Evolutionary conservation across 2,888 invertebrate species (phyloP).

Genomic region (Charanyca ferruginea): DNA sequence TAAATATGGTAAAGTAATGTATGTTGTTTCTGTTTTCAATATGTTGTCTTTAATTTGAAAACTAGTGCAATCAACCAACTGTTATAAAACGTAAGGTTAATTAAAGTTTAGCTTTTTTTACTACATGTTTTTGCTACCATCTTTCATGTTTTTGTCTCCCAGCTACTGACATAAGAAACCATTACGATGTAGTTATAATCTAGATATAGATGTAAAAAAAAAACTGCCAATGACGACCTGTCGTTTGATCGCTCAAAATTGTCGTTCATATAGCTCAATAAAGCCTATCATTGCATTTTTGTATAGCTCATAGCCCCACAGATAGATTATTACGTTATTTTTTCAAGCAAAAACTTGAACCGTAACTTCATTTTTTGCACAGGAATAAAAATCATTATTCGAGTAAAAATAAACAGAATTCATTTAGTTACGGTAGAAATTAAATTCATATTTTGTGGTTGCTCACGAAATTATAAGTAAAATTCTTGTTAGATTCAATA

Average conservation of each 20-base stretch:
- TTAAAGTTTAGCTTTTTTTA: conserved; percentile 12
- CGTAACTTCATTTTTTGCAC: conserved; percentile 32
- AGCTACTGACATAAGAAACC: conserved; percentile 9
- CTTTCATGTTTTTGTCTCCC: conserved; percentile 36
- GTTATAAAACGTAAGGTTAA: background rate
- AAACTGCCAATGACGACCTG: conserved; percentile 15
- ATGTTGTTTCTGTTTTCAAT: too few species aligned
- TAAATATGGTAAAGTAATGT: too few species aligned
- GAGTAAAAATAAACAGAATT: conserved; percentile 11
- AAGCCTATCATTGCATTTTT: conserved; percentile 47
- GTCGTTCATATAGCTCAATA: conserved; percentile 13
- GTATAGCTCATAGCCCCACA: conserved; percentile 21
- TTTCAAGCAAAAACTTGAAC: conserved; percentile 43
- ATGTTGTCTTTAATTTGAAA: too few species aligned
- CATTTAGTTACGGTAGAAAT: conserved; percentile 19
- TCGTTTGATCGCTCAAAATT: too few species aligned
- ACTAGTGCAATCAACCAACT: background rate
- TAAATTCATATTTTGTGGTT: conserved; percentile 10
- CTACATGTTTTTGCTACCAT: conserved; percentile 27
- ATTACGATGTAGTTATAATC: conserved; percentile 10
- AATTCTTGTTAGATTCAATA: conserved; percentile 23
- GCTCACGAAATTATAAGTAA: conserved; percentile 14
- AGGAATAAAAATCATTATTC: background rate
- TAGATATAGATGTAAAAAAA: conserved; percentile 25
- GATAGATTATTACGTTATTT: conserved; percentile 39